A percentile compares a stretch with the other conserved stretches of the same genome.
Evolutionary conservation across 37 sponge, comb jelly and placozoan genomes (phyloP).

Genomic region (Halichondria panicea): DNA sequence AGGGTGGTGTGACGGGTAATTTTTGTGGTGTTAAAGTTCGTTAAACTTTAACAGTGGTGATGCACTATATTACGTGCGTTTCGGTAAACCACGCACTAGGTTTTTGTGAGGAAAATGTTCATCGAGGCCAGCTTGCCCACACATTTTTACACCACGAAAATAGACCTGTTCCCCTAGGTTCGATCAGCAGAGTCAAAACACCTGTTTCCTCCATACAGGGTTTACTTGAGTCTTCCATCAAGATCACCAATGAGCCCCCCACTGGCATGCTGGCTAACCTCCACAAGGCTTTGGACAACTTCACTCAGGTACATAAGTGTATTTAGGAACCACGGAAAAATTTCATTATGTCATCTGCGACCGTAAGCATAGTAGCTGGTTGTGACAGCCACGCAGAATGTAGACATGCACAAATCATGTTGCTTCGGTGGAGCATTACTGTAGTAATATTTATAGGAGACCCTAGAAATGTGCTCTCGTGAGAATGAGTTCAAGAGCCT

Average conservation of each 20-base stretch:
- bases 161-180: too few species aligned
- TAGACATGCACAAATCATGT: too few species aligned
- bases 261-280: conserved; percentile 99
- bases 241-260: conserved; percentile 99
- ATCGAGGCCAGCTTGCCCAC: too few species aligned
- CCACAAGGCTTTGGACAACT: conserved; percentile 96
- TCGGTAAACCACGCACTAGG: background rate
- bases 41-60: too few species aligned
- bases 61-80: background rate
- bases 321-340: background rate
- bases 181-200: too few species aligned
- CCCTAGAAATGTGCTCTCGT: conserved; percentile 95
- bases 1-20: too few species aligned
- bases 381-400: background rate
- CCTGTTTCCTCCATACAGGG: conserved; percentile 46
- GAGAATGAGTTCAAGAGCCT: conserved; percentile 98
- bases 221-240: conserved; percentile 92
- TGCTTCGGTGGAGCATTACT: too few species aligned
- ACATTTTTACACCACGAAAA: too few species aligned
- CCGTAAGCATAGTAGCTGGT: background rate
- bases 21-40: too few species aligned
- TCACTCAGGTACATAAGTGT: conserved; percentile 83
- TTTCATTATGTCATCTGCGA: background rate
- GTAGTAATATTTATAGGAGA: conserved; percentile 81
- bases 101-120: background rate